A percentile compares a stretch with the other conserved stretches of the same genome.
These are phyloP conservation scores for Parnassius smintheus DNA, from an alignment of 2,888 invertebrate genomes.

Conservation along the genomic window DNA sequence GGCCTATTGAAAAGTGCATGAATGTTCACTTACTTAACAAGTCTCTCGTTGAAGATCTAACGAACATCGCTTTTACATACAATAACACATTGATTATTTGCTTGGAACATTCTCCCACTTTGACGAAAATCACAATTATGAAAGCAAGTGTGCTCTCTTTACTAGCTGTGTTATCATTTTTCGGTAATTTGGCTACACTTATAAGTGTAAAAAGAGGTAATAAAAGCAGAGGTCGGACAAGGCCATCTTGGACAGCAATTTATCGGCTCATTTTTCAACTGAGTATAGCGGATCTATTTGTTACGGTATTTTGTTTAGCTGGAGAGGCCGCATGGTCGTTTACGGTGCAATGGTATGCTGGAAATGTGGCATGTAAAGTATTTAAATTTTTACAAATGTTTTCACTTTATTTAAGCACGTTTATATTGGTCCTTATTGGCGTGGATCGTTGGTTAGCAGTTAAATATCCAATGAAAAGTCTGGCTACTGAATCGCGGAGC, in stretches of 20 bases:
- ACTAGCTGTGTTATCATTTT: constrained; percentile 86
- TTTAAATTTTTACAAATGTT: constrained; percentile 92
- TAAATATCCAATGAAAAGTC: constrained; percentile 88
- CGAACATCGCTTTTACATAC: constrained; percentile 45
- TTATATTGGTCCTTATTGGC: constrained; percentile 90
- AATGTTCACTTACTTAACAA: constrained; percentile 50
- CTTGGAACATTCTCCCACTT: constrained; percentile 84
- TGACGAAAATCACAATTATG: constrained; percentile 83
- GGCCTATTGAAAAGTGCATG: constrained; percentile 65
- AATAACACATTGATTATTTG: constrained; percentile 67
- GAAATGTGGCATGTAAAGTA: constrained; percentile 88
- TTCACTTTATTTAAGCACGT: constrained; percentile 90
- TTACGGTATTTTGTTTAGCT: constrained; percentile 89
- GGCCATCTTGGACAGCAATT: constrained; percentile 85
- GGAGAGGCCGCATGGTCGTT: constrained; percentile 91
- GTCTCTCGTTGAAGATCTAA: constrained; percentile 46
- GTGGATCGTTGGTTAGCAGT: constrained; percentile 91
- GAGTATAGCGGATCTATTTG: constrained; percentile 90
- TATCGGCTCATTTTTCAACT: constrained; percentile 90
- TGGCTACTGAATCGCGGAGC: constrained; percentile 85
- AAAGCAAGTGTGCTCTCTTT: constrained; percentile 84
- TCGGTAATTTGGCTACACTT: constrained; percentile 89
- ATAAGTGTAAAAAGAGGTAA: constrained; percentile 86
- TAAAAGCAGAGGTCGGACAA: constrained; percentile 75
- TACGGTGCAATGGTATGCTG: constrained; percentile 90